A percentile compares a stretch with the other conserved stretches of the same genome.
phyloP scores from a whole-genome alignment of 2,113 vertebrate species.

The Pseudois nayaur region DNA sequence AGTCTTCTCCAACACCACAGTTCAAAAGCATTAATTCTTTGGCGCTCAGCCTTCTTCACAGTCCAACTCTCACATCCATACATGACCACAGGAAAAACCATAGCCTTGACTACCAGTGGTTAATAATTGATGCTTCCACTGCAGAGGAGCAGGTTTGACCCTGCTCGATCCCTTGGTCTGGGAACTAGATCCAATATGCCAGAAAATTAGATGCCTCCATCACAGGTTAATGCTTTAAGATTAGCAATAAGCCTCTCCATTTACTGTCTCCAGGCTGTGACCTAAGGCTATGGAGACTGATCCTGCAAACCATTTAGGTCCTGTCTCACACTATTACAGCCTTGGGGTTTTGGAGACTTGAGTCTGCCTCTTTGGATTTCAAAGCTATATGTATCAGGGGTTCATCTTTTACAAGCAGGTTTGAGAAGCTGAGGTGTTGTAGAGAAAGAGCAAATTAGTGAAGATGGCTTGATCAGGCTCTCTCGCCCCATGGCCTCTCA shows the following conservation, averaged over 20 bases:
- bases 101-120: neutral
- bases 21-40: too few relatives aligned
- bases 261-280: neutral
- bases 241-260: neutral
- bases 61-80: too few relatives aligned
- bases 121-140: neutral
- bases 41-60: too few relatives aligned
- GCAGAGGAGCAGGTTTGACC: neutral
- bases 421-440: neutral
- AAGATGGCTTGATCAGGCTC: neutral
- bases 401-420: neutral
- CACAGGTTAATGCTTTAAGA: neutral
- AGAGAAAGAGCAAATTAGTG: neutral
- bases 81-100: too few relatives aligned
- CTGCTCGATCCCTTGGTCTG: neutral
- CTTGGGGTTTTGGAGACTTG: too few relatives aligned
- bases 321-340: neutral
- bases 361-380: neutral
- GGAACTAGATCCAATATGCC: neutral
- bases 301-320: neutral
- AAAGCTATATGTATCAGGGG: neutral
- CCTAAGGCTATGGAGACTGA: neutral
- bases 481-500: accelerated
- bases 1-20: too few relatives aligned
- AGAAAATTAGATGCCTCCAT: neutral